Percentiles rank a stretch among this genome's conserved stretches.
phyloP scores from a whole-genome alignment of 2,797 vertebrate genomes.

The Fratercula arctica region DNA sequence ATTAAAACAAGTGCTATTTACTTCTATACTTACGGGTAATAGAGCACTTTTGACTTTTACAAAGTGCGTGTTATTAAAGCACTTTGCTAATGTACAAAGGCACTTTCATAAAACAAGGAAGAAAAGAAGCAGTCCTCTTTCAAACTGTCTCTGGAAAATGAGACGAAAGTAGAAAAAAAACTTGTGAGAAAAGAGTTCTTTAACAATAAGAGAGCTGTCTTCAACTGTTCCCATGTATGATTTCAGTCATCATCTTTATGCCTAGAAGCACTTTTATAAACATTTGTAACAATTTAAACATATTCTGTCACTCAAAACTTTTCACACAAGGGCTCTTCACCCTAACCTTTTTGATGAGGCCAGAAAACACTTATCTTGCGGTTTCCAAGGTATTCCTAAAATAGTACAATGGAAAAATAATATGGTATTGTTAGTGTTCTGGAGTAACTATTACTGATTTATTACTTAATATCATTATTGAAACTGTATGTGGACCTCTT shows the following conservation, averaged over 20 bases:
- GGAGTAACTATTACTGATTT: constrained; percentile 18
- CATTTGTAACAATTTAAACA: constrained; percentile 63
- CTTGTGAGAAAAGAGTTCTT: constrained; percentile 45
- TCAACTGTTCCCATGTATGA: constrained; percentile 27
- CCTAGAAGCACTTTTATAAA: constrained; percentile 66
- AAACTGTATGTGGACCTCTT: background rate
- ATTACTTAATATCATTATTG: constrained; percentile 36
- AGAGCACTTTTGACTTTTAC: constrained; percentile 65
- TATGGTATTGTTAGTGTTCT: constrained; percentile 23
- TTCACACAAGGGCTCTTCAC: constrained; percentile 62
- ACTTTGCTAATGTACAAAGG: constrained; percentile 64
- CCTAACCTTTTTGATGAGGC: constrained; percentile 66
- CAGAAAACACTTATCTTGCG: constrained; percentile 41
- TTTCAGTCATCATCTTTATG: constrained; percentile 67
- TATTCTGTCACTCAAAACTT: constrained; percentile 67
- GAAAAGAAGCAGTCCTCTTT: constrained; percentile 64
- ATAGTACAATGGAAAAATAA: constrained; percentile 51
- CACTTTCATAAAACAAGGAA: constrained; percentile 62
- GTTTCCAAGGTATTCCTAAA: constrained; percentile 64
- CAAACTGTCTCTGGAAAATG: constrained; percentile 69
- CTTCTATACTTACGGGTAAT: constrained; percentile 52
- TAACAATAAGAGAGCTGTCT: constrained; percentile 64
- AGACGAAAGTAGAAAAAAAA: constrained; percentile 52
- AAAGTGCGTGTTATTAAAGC: constrained; percentile 49
- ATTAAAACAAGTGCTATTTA: constrained; percentile 71